Conservation (phyloP, 2,113 vertebrate genomes). For the Circaetus gallicus region DNA sequence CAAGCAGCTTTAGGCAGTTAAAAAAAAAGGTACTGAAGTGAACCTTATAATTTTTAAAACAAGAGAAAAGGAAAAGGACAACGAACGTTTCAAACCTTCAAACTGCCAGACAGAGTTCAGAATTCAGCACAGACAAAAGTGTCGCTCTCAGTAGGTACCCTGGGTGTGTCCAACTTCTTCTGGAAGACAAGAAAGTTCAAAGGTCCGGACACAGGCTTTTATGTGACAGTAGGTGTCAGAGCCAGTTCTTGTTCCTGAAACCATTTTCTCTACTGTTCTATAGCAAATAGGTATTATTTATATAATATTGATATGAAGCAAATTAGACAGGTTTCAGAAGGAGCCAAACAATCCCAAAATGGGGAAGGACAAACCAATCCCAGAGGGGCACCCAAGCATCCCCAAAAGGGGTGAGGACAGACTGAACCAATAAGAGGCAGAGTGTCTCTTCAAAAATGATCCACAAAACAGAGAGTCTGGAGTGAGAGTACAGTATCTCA, state of each 20-base stretch:
- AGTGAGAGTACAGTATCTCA: not conserved
- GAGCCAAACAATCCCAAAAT: not conserved
- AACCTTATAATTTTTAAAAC: not conserved
- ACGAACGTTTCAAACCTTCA: not conserved
- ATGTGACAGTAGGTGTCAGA: not conserved
- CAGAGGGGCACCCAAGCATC: not conserved
- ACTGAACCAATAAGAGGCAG: not conserved
- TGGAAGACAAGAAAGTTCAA: not conserved
- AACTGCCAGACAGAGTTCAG: not conserved
- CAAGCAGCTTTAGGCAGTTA: not conserved
- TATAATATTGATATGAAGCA: not conserved
- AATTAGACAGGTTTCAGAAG: not conserved
- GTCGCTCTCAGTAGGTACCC: not conserved
- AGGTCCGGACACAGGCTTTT: not conserved
- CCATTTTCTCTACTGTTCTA: not conserved
- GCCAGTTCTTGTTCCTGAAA: not conserved
- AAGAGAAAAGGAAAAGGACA: not conserved
- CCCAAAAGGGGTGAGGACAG: not conserved
- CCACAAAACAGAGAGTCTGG: not conserved
- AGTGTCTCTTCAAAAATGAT: not conserved
- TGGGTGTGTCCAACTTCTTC: not conserved
- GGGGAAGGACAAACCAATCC: rapidly evolving
- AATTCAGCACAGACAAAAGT: not conserved
- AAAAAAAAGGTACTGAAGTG: not conserved
- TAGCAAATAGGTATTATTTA: not conserved